Evolutionary conservation across 2,888 invertebrate genomes (phyloP).

Genomic region (Chrysolina haemoptera): DNA sequence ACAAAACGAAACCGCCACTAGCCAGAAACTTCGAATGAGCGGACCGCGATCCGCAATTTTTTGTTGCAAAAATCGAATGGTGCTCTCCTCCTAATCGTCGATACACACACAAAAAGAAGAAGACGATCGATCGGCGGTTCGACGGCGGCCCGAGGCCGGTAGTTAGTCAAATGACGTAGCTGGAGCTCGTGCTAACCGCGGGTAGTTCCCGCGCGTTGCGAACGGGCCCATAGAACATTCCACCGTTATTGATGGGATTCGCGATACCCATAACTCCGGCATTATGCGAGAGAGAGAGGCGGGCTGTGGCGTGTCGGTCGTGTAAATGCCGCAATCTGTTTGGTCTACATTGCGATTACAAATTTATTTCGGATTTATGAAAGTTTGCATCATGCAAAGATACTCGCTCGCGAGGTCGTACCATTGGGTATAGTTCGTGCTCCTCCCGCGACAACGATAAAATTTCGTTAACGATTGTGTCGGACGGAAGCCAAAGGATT

Average conservation of each 20-base stretch:
- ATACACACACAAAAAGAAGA: neutral
- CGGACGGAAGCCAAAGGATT: neutral
- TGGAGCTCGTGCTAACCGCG: conserved; percentile 50
- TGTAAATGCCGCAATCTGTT: conserved; percentile 47
- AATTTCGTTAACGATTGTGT: conserved; percentile 1
- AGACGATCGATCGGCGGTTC: conserved; percentile 10
- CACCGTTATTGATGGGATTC: conserved; percentile 43
- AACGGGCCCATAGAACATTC: conserved; percentile 24
- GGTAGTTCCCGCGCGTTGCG: conserved; percentile 47
- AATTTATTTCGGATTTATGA: conserved; percentile 46
- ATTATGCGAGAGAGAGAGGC: conserved; percentile 27
- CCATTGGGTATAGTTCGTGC: conserved; percentile 13
- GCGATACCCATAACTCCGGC: conserved; percentile 42
- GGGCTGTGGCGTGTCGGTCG: conserved; percentile 41
- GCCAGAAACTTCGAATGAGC: conserved; percentile 18
- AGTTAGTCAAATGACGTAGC: conserved; percentile 38
- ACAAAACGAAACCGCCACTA: conserved; percentile 11
- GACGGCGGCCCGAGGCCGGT: conserved; percentile 25
- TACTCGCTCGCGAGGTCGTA: conserved; percentile 21
- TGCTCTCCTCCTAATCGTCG: conserved; percentile 8
- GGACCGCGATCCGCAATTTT: conserved; percentile 5
- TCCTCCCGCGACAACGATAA: conserved; percentile 2
- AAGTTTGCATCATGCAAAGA: conserved; percentile 27
- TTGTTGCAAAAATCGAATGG: conserved; percentile 7
- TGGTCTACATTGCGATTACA: conserved; percentile 47